Evolutionary conservation across 1,140 invertebrate species (phyloP), one percentile per base, ranked within the genome.

Genomic region (Copidosoma floridanum): DNA sequence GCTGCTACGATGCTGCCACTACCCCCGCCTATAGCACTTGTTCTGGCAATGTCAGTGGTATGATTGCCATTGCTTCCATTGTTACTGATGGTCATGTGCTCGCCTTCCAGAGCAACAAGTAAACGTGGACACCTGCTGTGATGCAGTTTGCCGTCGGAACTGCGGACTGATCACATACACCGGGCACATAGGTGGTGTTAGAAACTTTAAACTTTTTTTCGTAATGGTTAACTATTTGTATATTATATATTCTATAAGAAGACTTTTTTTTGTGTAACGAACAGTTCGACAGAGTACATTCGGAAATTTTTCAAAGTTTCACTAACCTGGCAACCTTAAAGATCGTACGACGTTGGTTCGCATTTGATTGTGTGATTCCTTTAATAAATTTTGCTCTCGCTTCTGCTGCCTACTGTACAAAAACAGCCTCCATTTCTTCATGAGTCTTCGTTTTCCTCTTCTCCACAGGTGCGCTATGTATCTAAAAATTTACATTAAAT

Each of bases 401-500:
- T 82, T 79, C 67, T 88, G 86, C 65, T 87, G 86, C 52, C 83
- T 81, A 71, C 83, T 84, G 68, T 88, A 86, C 66, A 84, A 82
- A 78, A 85, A 87, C 64, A 88, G 78, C 69, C 86, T 82, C 77
- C 91, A 92, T 75, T 90, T 91, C 77, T 92, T 91, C 66, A 90
- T 85, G 75, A 93, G 80, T 81, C 90, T 87, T 71, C 93, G 82
- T 77, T 93, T 94, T 46, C 88, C 88, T 61, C 92, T 80, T 61
- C 95, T 83, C 85, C 89, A 94, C 65, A 97, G 81, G 82, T 98
- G 95, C 1, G 89, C 95, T 38, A 97, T 88, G 74, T 97, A 97
- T 81, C 82, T 84, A 69, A 21, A 67, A 73, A 44, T 63, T 27
- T 58, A 14, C n/a, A n/a, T n/a, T n/a, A n/a, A n/a, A n/a, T n/a